Percentiles rank a stretch among this genome's conserved stretches.
phyloP scores from a whole-genome alignment of 2,888 invertebrate genomes.

The Chloromyia formosa region DNA sequence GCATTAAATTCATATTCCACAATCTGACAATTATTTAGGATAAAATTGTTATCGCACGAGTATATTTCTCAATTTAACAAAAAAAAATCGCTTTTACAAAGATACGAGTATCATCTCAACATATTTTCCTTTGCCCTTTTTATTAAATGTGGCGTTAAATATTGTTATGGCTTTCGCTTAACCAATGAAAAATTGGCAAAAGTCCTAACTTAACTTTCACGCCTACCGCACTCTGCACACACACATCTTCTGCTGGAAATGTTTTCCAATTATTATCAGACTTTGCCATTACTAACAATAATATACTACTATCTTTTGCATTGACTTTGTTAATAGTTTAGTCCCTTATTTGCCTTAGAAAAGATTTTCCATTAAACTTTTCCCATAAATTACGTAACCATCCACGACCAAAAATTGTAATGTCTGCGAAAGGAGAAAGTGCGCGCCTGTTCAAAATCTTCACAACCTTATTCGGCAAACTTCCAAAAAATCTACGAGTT shows the following conservation, averaged over 20 bases:
- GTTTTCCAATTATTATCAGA: not conserved
- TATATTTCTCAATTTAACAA: no score
- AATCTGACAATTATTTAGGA: no score
- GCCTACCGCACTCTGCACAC: not conserved
- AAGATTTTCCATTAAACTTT: slow-evolving; percentile 30
- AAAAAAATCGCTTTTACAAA: no score
- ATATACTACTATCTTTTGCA: not conserved
- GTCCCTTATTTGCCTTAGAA: slow-evolving; percentile 7
- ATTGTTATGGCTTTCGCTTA: not conserved
- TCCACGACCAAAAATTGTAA: not conserved
- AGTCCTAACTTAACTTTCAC: not conserved
- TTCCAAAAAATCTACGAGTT: slow-evolving; percentile 7
- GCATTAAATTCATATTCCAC: no score
- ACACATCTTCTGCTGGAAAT: not conserved
- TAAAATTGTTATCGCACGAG: no score
- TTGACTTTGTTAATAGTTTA: slow-evolving; percentile 13
- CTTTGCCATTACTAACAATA: not conserved
- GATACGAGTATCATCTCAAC: no score
- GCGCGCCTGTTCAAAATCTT: not conserved
- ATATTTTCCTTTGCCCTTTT: not conserved
- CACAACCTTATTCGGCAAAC: not conserved
- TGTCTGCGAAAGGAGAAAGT: not conserved
- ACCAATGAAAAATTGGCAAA: not conserved
- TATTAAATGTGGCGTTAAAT: not conserved
- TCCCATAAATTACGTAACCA: slow-evolving; percentile 6